Evolutionary conservation across 2,888 invertebrate species (phyloP), one percentile per base, ranked within the genome.

Genomic region (Coelinius sp.): DNA sequence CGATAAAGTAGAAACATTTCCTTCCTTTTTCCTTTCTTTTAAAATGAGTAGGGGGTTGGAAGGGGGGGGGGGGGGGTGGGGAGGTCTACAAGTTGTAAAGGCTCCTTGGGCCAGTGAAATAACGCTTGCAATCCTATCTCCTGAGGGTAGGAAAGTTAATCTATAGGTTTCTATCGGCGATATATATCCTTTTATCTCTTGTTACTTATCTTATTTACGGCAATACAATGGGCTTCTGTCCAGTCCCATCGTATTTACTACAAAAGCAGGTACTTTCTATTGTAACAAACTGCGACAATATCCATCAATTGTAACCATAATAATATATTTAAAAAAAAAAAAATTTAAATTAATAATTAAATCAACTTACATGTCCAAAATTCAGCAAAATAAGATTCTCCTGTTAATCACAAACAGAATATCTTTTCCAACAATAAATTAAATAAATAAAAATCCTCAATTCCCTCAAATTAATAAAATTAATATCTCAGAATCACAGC

Each of bases 341-440:
- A 38, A 53, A 24, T 22, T 12, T 27, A n/a, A n/a, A n/a, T n/a
- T n/a, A 44, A 38, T 8, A 38, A 1, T 41, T 10, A n/a, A n/a
- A 41, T 41, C 2, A 41, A 78, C 78, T 78, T 73, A 78, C 78
- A 78, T 78, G 78, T 78, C 78, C 78, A 78, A 76, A 63, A 76
- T 71, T 74, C 78, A 64, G 75, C 72, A 62, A 73, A 72, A 68
- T 73, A 73, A 71, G 75, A 75, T 73, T 68, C 70, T 74, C 73
- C 74, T 74, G 69, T 76, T 70, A 52, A 71, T 56, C 63, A 73
- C 68, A 67, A 41, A 1, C 10, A 0, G n/a, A 41, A 41, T 41
- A n/a, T 41, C 41, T n/a, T 41, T 65, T 67, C 68, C 2, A 12
- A 2, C 41, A 59, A 17, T 59, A 35, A 31, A 73, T n/a, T n/a